phyloP scores from a whole-genome alignment of 2,113 vertebrate genomes.

The Calonectris borealis region DNA sequence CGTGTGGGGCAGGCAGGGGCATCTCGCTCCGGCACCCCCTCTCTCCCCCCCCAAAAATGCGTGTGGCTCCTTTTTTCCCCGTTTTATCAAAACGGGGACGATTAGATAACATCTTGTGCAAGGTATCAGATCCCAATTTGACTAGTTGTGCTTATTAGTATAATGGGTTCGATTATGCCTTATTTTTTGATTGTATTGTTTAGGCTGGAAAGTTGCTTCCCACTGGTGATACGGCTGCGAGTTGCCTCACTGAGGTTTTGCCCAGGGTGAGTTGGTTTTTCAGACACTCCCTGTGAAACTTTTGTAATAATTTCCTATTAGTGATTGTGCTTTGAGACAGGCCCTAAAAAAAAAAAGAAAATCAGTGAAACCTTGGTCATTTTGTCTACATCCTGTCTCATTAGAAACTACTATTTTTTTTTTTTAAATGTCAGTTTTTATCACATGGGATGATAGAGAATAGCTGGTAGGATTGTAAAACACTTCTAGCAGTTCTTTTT shows the following conservation, averaged over 20 bases:
- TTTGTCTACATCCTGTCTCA: background rate
- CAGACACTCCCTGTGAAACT: background rate
- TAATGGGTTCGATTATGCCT: background rate
- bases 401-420: background rate
- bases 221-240: slow-evolving; percentile 45
- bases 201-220: slow-evolving; percentile 80
- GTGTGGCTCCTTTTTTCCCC: accelerated
- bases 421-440: background rate
- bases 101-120: background rate
- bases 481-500: background rate
- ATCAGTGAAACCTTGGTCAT: background rate
- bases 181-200: background rate
- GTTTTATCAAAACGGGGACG: background rate
- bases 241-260: slow-evolving; percentile 75
- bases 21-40: accelerated
- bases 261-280: slow-evolving; percentile 71
- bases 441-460: background rate
- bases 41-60: accelerated
- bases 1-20: accelerated
- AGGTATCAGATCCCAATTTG: background rate
- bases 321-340: background rate
- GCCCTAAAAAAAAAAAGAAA: too few relatives aligned
- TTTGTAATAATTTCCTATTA: background rate
- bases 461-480: background rate
- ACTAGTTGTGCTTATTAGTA: background rate